phyloP scores from a whole-genome alignment of 2,797 vertebrate species.

The Ibycter americanus region DNA sequence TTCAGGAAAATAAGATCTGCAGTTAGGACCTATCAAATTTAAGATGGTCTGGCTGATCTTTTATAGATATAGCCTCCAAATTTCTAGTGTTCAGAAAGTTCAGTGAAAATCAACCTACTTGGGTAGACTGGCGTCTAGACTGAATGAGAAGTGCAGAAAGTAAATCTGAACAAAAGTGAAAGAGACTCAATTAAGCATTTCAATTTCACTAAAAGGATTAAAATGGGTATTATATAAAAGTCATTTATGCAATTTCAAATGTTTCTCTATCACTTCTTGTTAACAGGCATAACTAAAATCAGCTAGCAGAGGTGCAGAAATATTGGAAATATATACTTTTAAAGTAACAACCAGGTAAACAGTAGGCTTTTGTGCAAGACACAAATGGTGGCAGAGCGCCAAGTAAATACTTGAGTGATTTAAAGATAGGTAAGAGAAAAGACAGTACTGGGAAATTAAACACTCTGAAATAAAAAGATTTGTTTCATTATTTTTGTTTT shows the following conservation, averaged over 20 bases:
- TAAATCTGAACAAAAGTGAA: background rate
- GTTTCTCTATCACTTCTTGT: background rate
- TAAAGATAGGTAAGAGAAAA: constrained; percentile 3
- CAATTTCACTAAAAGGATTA: background rate
- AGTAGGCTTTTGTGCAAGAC: background rate
- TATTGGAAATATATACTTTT: background rate
- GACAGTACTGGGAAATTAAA: constrained; percentile 40
- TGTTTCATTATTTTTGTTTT: background rate
- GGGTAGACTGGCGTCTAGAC: background rate
- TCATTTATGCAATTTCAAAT: background rate
- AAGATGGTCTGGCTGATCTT: background rate
- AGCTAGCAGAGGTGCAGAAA: background rate
- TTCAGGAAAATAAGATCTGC: background rate
- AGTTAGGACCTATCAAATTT: background rate
- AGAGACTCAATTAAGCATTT: background rate
- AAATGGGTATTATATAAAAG: background rate
- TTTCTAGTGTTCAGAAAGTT: background rate
- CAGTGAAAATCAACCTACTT: background rate
- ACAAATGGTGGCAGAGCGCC: background rate
- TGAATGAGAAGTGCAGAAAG: background rate
- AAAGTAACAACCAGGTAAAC: background rate
- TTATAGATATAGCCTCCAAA: background rate
- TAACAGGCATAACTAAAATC: background rate
- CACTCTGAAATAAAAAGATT: background rate
- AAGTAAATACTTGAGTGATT: background rate